These are phyloP conservation scores for Orthosia incerta DNA, from an alignment of 2,888 invertebrate species.

Conservation along the genomic window DNA sequence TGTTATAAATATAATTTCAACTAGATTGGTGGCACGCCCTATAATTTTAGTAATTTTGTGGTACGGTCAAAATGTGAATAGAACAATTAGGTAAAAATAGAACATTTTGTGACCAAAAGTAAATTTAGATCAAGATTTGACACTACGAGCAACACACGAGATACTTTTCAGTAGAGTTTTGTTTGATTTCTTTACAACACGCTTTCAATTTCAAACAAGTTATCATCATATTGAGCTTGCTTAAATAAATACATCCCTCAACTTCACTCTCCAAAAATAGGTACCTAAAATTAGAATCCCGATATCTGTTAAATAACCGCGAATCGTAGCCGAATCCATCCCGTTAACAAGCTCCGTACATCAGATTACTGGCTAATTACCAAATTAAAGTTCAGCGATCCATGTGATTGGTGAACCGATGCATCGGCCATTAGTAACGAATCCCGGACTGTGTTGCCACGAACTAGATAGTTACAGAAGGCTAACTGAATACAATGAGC, in stretches of 20 bases:
- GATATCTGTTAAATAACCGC: slow-evolving; percentile 22
- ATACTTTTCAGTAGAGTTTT: neutral
- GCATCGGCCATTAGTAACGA: slow-evolving; percentile 36
- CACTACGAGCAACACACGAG: no score
- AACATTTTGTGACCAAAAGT: neutral
- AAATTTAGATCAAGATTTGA: neutral
- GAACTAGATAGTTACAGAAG: neutral
- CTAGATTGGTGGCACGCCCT: no score
- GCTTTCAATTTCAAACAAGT: neutral
- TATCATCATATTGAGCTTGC: neutral
- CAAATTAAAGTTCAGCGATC: slow-evolving; percentile 57
- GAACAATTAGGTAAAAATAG: neutral
- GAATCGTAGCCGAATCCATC: slow-evolving; percentile 8
- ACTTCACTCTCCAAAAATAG: neutral
- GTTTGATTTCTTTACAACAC: neutral
- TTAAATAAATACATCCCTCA: neutral
- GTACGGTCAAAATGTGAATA: neutral
- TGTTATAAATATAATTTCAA: neutral
- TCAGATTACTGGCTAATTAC: slow-evolving; percentile 45
- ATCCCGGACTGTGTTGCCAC: neutral
- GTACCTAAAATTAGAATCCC: slow-evolving; percentile 4
- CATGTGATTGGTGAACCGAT: slow-evolving; percentile 48
- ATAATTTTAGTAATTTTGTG: neutral
- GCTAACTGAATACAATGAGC: neutral
- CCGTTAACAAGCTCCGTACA: slow-evolving; percentile 37